phyloP scores from a whole-genome alignment of 1,140 invertebrate genomes.

The Diorhabda sublineata region DNA sequence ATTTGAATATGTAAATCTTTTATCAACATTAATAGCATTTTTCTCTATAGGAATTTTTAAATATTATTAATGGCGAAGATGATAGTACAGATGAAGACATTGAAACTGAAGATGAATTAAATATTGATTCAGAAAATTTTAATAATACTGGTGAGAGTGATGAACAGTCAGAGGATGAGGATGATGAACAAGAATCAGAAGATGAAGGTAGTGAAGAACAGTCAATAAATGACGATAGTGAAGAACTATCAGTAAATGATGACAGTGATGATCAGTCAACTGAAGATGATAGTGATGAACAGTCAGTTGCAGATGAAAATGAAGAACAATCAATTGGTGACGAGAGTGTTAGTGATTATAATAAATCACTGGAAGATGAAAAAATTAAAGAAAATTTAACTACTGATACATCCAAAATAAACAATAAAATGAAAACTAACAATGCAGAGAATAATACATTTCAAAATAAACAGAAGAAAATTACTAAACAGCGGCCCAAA shows the following conservation, averaged over 20 bases:
- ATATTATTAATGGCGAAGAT: conserved; percentile 34
- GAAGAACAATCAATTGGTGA: conserved; percentile 18
- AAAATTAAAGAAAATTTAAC: conserved; percentile 1
- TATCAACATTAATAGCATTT: too few relatives aligned
- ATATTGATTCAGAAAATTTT: conserved; percentile 51
- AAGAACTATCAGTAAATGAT: conserved; percentile 29
- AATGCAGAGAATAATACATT: too few relatives aligned
- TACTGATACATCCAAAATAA: too few relatives aligned
- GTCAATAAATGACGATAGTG: conserved; percentile 44
- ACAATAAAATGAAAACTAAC: too few relatives aligned
- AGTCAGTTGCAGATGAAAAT: conserved; percentile 27
- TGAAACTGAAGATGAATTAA: conserved; percentile 49
- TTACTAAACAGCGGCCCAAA: too few relatives aligned
- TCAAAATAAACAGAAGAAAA: too few relatives aligned
- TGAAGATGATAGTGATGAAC: conserved; percentile 36
- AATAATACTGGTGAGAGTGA: conserved; percentile 38
- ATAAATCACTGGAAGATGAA: conserved; percentile 32
- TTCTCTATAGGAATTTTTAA: conserved; percentile 6
- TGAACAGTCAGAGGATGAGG: conserved; percentile 43
- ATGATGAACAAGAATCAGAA: conserved; percentile 41
- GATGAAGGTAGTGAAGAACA: conserved; percentile 33
- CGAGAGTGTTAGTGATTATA: conserved; percentile 36
- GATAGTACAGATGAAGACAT: not conserved
- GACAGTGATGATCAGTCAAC: conserved; percentile 28
- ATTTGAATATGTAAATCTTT: too few relatives aligned